phyloP scores from a whole-genome alignment of 2,797 vertebrate genomes.

The Graptemys geographica region DNA sequence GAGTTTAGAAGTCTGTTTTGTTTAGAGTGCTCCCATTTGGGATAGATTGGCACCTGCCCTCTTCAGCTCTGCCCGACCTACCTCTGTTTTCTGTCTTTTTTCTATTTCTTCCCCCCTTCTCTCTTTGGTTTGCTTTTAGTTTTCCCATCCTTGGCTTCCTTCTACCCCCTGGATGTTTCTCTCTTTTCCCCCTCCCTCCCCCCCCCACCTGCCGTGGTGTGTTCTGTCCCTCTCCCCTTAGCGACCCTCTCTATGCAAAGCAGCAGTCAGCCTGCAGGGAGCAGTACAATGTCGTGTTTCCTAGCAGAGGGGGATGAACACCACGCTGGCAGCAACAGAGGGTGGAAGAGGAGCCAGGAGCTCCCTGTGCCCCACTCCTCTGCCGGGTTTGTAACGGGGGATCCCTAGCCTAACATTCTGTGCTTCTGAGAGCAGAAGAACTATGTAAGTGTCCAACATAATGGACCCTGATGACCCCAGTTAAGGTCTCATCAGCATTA shows the following conservation, averaged over 20 bases:
- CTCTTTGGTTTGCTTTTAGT: not conserved
- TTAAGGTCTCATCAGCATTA: not conserved
- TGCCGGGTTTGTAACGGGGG: not conserved
- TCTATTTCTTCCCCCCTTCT: not conserved
- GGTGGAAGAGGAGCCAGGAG: not conserved
- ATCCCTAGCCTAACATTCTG: not conserved
- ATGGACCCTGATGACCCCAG: not conserved
- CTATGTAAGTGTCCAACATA: not conserved
- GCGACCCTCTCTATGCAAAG: not conserved
- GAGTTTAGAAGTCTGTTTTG: not conserved
- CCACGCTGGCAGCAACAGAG: not conserved
- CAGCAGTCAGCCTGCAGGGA: not conserved
- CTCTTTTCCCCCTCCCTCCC: accelerated
- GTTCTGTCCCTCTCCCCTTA: not conserved
- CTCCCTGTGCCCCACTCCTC: not conserved
- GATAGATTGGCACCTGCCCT: not conserved
- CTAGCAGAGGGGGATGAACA: no score
- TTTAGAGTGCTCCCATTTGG: accelerated
- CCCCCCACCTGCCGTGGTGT: accelerated
- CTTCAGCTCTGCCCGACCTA: not conserved
- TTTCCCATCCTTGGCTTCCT: not conserved
- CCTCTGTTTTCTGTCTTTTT: not conserved
- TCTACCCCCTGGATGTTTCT: not conserved
- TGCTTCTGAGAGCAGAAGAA: not conserved
- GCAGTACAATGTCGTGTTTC: not conserved